Evolutionary conservation across 2,888 invertebrate genomes (phyloP), one percentile per base, ranked within the genome.

Genomic region (Scelioninae gen. 1): DNA sequence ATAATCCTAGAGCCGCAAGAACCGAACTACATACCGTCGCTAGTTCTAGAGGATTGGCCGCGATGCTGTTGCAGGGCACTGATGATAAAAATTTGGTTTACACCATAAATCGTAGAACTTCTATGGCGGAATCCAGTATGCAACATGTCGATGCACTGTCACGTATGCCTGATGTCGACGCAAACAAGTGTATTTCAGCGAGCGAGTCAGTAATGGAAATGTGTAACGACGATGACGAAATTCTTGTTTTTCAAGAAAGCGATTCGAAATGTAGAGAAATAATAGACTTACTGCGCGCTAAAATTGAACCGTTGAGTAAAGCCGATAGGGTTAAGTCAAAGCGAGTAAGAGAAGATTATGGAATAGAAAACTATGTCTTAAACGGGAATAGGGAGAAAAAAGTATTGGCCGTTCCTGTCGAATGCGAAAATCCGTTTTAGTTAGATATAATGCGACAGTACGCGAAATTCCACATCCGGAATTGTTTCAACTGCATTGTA

Each of bases 71-170:
- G 32, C 74, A 74, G 15, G 62, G 55, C 9, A 10, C 34, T 56
- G 16, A 90, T 8, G 31, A 45, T 1, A 32, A 23, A 23, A 23
- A 29, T 3, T 29, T 87, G 15, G 86, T 88, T 11, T 86, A 87
- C 63, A 82, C 85, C 29, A 82, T 88, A 9, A 85, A 85, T 38
- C 34, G 55, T 1, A 34, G 34, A 15, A 32, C 53, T 13, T 53
- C 53, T 13, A 23, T 53, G n/a, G 49, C 11, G 8, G 53, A 53
- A 13, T 11, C 53, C 4, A 32, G 23, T 1, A 62, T 62, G 62
- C 62, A 40, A 9, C 62, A 60, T 8, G 60, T 60, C 16, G 60
- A 60, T 9, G 60, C 60, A 0, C n/a, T 60, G 11, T 60, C 60
- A 10, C 60, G 60, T n/a, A 38, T 38, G 10, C 38, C 38, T 38